phyloP scores from a whole-genome alignment of 2,888 invertebrate genomes.

The Stratiomys singularior region DNA sequence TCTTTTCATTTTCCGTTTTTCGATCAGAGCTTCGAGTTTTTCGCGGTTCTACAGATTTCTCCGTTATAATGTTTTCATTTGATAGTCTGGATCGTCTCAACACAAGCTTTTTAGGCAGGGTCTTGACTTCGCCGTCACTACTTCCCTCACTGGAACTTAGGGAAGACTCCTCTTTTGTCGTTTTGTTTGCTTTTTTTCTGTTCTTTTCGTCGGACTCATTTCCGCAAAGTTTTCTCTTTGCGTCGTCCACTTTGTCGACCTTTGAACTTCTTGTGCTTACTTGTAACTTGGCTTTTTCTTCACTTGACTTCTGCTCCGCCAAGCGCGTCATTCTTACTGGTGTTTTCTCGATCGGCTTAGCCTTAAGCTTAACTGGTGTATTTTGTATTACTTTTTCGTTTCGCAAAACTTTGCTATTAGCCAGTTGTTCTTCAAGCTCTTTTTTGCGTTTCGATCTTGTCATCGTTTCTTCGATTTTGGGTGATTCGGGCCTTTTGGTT shows the following conservation, averaged over 20 bases:
- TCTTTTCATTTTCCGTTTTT: conserved; percentile 28
- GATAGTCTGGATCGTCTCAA: conserved; percentile 50
- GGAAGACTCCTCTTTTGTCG: conserved; percentile 33
- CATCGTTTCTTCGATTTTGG: conserved; percentile 60
- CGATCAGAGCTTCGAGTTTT: conserved; percentile 41
- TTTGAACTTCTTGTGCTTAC: conserved; percentile 33
- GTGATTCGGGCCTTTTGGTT: conserved; percentile 5
- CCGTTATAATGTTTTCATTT: conserved; percentile 14
- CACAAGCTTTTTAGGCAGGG: conserved; percentile 52
- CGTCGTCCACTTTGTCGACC: conserved; percentile 49
- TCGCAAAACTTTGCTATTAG: conserved; percentile 63
- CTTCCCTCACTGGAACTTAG: conserved; percentile 47
- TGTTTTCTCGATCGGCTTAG: not conserved
- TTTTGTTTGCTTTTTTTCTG: conserved; percentile 11
- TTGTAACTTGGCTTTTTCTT: conserved; percentile 45
- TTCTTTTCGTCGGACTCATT: conserved; percentile 47
- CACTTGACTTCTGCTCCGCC: conserved; percentile 19
- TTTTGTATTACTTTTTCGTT: conserved; percentile 63
- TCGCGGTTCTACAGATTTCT: conserved; percentile 15
- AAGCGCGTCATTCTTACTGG: conserved; percentile 6
- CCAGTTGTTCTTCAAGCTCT: conserved; percentile 62
- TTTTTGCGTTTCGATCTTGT: conserved; percentile 64
- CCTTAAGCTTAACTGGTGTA: conserved; percentile 48
- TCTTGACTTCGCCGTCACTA: conserved; percentile 58
- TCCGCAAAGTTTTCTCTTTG: conserved; percentile 50